Evolutionary conservation across 1,140 invertebrate species (phyloP).

Genomic region (Phenacoccus solenopsis): DNA sequence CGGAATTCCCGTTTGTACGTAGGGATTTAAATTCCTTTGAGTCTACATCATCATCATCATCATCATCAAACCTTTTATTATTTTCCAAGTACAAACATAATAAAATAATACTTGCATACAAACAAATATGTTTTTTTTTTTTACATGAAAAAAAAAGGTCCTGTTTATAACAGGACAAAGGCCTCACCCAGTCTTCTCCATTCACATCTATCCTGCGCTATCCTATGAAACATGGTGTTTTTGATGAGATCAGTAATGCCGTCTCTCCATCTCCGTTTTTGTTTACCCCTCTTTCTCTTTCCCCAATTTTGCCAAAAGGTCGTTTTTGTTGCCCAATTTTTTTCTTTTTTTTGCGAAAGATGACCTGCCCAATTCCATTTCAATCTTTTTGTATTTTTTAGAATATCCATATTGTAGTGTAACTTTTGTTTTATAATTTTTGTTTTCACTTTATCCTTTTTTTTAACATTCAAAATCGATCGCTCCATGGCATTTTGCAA

Average conservation of each 20-base stretch:
- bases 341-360: neutral
- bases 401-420: neutral
- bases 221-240: neutral
- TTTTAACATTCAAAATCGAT: neutral
- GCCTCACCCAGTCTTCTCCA: neutral
- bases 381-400: neutral
- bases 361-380: conserved; percentile 24
- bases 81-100: too few species aligned
- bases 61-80: too few species aligned
- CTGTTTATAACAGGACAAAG: neutral
- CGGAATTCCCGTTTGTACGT: too few species aligned
- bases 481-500: conserved; percentile 12
- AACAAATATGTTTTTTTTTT: too few species aligned
- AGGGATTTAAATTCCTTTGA: too few species aligned
- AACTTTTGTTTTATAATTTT: neutral
- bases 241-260: neutral
- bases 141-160: too few species aligned
- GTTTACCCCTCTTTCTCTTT: conserved; percentile 20
- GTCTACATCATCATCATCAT: too few species aligned
- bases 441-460: conserved; percentile 16
- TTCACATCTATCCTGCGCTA: neutral
- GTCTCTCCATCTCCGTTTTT: conserved; percentile 19
- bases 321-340: conserved; percentile 15
- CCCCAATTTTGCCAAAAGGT: conserved; percentile 6
- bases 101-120: too few species aligned